Base-by-base conservation (phyloP, 2,888 invertebrate species). In the Mythimna ferrago region DNA sequence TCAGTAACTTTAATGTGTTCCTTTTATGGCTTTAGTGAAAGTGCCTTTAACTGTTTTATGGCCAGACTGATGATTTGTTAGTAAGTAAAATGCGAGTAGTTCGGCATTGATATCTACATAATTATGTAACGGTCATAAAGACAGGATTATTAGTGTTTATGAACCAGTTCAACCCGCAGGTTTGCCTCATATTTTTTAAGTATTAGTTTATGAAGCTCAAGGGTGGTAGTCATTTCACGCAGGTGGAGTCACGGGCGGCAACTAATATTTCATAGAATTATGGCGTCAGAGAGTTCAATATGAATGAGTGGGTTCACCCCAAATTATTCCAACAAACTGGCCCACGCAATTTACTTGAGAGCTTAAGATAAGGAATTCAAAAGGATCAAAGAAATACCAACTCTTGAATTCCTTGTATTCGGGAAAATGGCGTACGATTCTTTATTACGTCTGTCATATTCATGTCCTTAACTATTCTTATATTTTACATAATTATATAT, bases 31-130 rank as follows among this genome's bases (percentile, higher is more conserved):
- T 86, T 78, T 81, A 85, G 80, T 81, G 87, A 89, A 92, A 92
- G 91, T 92, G 88, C 86, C 89, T 90, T 93, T 91, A 93, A 89
- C 76, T 86, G 90, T 91, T 93, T 93, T 92, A 93, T 90, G 87
- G 77, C 81, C 76, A 73, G 71, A 80, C 78, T 74, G 87, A 85
- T 74, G 87, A 85, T 87, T 86, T 87, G 88, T 85, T 78, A 84
- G 76, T 81, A 72, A 77, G 70, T 78, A 73, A 80, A 67, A 80
- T 85, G 16, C 48, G 16, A 48, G 48, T 48, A 76, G 80, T 78
- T 81, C 77, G 76, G 70, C 62, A 65, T 78, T 77, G 57, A 60
- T 79, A 48, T 5, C 48, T 48, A 71, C 76, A 78, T 80, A 26
- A 26, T 26, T 26, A 68, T 71, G 71, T 78, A 66, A 65, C 35